Conservation (phyloP, 2,888 invertebrate genomes). For the Drosophila fulvimacula region DNA sequence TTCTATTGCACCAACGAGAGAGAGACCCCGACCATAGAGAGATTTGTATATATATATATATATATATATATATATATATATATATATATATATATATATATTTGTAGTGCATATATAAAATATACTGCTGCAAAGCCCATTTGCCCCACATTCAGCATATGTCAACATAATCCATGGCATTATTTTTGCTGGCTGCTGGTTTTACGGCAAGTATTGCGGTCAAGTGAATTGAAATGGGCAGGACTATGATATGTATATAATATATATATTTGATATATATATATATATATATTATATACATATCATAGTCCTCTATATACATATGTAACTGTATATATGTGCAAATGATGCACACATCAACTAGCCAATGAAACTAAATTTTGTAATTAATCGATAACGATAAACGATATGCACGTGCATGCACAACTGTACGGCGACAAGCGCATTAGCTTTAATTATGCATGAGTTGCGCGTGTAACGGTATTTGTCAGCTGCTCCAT, state of each 20-base stretch:
- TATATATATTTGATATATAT: neutral
- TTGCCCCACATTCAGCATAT: conserved; percentile 3
- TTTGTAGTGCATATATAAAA: conserved; percentile 2
- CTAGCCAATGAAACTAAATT: neutral
- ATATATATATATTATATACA: neutral
- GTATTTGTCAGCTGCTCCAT: conserved; percentile 34
- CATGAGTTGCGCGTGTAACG: conserved; percentile 22
- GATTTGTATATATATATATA: neutral
- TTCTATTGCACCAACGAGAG: conserved; percentile 2
- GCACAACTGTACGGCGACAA: neutral
- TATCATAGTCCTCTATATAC: too few relatives aligned
- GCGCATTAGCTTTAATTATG: conserved; percentile 25
- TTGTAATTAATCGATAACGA: conserved; percentile 16
- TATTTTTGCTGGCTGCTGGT: conserved; percentile 4
- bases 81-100: neutral
- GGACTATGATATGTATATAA: neutral
- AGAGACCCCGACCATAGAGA: neutral
- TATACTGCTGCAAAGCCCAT: conserved; percentile 2
- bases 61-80: neutral
- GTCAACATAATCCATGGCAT: conserved; percentile 10
- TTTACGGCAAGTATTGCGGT: conserved; percentile 5
- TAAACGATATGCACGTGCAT: conserved; percentile 25
- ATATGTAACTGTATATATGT: too few relatives aligned
- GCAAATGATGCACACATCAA: neutral
- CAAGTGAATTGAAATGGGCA: neutral